Base-by-base conservation (phyloP, 2,113 vertebrate genomes). In the Lagopus muta region DNA sequence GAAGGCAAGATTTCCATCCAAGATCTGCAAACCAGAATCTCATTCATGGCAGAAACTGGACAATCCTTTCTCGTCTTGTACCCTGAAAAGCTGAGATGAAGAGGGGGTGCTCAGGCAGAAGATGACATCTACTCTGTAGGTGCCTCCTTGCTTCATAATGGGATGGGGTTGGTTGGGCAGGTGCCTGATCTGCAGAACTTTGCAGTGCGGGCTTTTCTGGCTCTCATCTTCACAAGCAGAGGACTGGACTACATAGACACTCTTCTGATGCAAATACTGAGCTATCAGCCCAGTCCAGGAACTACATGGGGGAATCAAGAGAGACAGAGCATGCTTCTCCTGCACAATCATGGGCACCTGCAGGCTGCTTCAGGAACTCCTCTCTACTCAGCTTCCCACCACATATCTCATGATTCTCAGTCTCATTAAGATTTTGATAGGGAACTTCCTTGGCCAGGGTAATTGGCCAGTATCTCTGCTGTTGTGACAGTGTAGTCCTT, bases 81-180 rank as follows among this genome's bases (percentile, higher is more conserved):
- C 3, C 1, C 48, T 71, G 47, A 42, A 86, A 81, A 90, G 65
- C 42, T 82, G 32, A 86, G n/a, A 57, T 58, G 60, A 85, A 27
- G 47, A 86, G 25, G 11, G 54, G 10, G 5, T 89, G 43, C 19
- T 82, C 6, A 40, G 42, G 13, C 24, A 86, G 58, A 25, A 76
- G 69, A 74, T 22, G 47, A 2, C 25, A 42, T 55, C 47, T 75
- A 32, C 38, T 67, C 8, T 24, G 27, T 5, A 3, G 30, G 42
- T 10, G 10, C 1, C 9, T 32, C 19, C 84, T 19, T 67, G 52
- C 61, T 86, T 65, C 0, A 0, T 24, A 54, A 34, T 43, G 21
- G 58, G 34, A 55, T 84, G 57, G 25, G 34, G 74, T 47, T 60
- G 70, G 32, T 72, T 81, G 34, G 70, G 14, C 34, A 72, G 75